Evolutionary conservation across 2,113 vertebrate species (phyloP).

Genomic region (Podilymbus podiceps): DNA sequence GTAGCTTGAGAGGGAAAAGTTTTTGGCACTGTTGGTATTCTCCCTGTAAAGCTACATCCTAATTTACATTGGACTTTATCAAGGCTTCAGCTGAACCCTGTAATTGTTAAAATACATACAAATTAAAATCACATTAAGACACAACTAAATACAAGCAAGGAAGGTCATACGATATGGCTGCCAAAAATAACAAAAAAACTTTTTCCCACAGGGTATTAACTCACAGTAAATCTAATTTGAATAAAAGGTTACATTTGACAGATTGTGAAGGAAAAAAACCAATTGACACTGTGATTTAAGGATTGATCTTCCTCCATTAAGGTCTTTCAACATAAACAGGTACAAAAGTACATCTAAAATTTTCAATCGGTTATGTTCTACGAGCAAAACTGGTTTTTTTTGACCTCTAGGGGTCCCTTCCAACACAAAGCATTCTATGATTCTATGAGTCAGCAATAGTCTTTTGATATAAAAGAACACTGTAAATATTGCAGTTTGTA

Average conservation of each 20-base stretch:
- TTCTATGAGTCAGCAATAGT: neutral
- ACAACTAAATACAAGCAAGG: neutral
- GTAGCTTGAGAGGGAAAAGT: neutral
- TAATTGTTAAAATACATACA: neutral
- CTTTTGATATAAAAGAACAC: neutral
- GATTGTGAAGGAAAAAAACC: neutral
- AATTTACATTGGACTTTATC: neutral
- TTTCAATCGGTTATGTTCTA: neutral
- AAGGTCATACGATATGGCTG: neutral
- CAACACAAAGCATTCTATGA: too few species aligned
- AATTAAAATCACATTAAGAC: neutral
- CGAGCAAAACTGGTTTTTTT: neutral
- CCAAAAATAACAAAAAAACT: neutral
- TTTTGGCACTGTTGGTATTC: neutral
- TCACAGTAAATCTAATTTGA: neutral
- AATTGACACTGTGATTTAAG: neutral
- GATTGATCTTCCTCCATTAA: neutral
- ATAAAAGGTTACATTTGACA: neutral
- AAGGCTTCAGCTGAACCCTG: neutral
- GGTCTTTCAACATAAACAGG: neutral
- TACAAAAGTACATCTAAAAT: neutral
- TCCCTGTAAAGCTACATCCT: neutral
- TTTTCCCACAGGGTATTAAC: conserved; percentile 16
- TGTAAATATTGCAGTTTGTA: neutral
- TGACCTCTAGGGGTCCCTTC: too few species aligned